phyloP scores from a whole-genome alignment of 64 coral and sea anemone genomes.

The Anthopleura sola region DNA sequence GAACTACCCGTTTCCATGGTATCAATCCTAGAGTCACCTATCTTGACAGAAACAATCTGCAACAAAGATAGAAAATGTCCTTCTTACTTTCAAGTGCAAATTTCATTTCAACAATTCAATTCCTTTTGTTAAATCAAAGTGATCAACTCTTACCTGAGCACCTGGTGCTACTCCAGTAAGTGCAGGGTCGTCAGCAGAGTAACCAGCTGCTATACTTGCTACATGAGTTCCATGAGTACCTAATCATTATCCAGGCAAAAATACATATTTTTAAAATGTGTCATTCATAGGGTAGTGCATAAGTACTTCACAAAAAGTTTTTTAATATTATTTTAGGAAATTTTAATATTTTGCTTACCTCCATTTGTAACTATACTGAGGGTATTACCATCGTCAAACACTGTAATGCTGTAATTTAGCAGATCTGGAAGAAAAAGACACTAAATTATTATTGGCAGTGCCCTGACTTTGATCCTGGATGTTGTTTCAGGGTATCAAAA shows the following conservation, averaged over 20 bases:
- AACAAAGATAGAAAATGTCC: not conserved
- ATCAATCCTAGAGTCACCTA: slow-evolving; percentile 85
- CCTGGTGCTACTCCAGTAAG: slow-evolving; percentile 93
- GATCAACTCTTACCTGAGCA: slow-evolving; percentile 62
- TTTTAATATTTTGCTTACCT: too few species aligned
- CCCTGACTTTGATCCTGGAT: not conserved
- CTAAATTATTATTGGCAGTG: not conserved
- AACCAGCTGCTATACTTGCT: slow-evolving; percentile 95
- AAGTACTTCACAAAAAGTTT: too few species aligned
- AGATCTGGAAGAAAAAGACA: slow-evolving; percentile 64
- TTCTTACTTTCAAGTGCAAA: not conserved
- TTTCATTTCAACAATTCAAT: not conserved
- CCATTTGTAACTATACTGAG: slow-evolving; percentile 78
- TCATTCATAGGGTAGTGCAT: too few species aligned
- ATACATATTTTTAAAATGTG: not conserved
- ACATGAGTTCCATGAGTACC: slow-evolving; percentile 96
- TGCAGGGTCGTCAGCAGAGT: slow-evolving; percentile 78
- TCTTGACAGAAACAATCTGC: slow-evolving; percentile 88
- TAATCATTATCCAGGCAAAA: not conserved
- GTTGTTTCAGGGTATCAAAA: too few species aligned
- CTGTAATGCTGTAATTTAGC: slow-evolving; percentile 81
- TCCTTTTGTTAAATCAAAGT: not conserved
- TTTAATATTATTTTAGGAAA: too few species aligned
- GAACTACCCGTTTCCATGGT: slow-evolving; percentile 93
- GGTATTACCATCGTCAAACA: slow-evolving; percentile 86